Percentiles rank a stretch among this genome's conserved stretches.
Conservation (phyloP, 2,888 invertebrate genomes). For the Ommatoiulus sabulosus region DNA sequence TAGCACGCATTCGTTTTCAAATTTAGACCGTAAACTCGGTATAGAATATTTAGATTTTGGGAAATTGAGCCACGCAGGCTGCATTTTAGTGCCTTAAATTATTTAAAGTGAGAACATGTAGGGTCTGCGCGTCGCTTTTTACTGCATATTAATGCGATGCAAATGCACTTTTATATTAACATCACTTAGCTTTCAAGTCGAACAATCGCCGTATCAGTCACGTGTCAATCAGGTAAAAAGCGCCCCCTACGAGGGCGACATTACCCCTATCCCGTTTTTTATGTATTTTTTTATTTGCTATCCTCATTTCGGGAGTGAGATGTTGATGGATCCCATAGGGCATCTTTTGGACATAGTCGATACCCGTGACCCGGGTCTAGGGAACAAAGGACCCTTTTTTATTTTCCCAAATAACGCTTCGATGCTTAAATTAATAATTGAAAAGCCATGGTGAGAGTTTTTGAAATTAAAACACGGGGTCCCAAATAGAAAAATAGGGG, state of each 20-base stretch:
- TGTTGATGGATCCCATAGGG: constrained; percentile 3
- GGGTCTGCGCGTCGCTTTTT: neutral
- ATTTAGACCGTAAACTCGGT: too few relatives aligned
- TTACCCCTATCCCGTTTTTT: neutral
- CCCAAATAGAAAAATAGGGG: neutral
- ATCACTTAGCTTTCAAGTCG: neutral
- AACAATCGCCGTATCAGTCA: constrained; percentile 37
- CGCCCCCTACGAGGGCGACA: neutral
- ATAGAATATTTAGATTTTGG: neutral
- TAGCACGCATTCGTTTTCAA: too few relatives aligned
- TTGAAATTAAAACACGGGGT: constrained; percentile 1
- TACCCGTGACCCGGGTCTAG: neutral
- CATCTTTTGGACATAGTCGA: constrained; percentile 21
- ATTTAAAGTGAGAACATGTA: neutral
- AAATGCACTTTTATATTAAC: constrained; percentile 1
- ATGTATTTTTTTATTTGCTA: neutral
- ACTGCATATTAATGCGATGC: constrained; percentile 1
- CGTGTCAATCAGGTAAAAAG: constrained; percentile 47
- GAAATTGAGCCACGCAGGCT: neutral
- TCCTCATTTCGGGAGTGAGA: neutral
- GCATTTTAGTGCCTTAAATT: too few relatives aligned
- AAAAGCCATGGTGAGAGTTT: constrained; percentile 4
- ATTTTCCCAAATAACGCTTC: constrained; percentile 37
- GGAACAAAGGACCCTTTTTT: constrained; percentile 9
- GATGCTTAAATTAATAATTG: constrained; percentile 32